A percentile compares a stretch with the other conserved stretches of the same genome.
phyloP scores from a whole-genome alignment of 2,113 vertebrate genomes.

The Vulpes vulpes region DNA sequence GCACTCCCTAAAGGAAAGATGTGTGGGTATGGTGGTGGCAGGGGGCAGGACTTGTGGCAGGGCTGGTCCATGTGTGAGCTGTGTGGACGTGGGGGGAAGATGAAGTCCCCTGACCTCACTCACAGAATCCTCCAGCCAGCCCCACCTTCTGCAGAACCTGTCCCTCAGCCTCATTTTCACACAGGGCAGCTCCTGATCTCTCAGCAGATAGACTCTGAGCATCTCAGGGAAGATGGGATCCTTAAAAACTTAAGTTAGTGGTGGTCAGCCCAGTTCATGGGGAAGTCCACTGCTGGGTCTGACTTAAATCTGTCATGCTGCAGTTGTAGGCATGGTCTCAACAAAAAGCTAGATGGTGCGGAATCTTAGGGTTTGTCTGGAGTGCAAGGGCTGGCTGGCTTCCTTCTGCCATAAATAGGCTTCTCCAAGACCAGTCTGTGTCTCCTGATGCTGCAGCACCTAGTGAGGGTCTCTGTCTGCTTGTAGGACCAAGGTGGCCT shows the following conservation, averaged over 20 bases:
- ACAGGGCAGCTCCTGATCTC: neutral
- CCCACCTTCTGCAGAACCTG: neutral
- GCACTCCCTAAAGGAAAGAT: neutral
- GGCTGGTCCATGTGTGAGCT: neutral
- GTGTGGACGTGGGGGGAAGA: no score
- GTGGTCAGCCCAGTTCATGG: neutral
- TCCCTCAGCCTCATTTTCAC: neutral
- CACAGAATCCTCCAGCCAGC: neutral
- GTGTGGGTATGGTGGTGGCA: neutral
- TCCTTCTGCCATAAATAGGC: neutral
- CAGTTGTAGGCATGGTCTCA: neutral
- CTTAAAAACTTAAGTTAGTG: neutral
- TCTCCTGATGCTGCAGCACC: neutral
- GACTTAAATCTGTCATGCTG: neutral
- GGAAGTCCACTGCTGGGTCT: neutral
- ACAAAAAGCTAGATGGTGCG: neutral
- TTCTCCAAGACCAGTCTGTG: neutral
- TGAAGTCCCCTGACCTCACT: neutral
- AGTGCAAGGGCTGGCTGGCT: neutral
- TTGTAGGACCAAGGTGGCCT: constrained; percentile 88
- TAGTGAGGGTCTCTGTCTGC: constrained; percentile 9
- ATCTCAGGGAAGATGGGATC: neutral
- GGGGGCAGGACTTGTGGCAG: neutral
- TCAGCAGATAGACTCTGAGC: neutral
- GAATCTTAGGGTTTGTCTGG: neutral